Evolutionary conservation across 2,888 invertebrate genomes (phyloP), one percentile per base, ranked within the genome.

Genomic region (Heliconius cydno): DNA sequence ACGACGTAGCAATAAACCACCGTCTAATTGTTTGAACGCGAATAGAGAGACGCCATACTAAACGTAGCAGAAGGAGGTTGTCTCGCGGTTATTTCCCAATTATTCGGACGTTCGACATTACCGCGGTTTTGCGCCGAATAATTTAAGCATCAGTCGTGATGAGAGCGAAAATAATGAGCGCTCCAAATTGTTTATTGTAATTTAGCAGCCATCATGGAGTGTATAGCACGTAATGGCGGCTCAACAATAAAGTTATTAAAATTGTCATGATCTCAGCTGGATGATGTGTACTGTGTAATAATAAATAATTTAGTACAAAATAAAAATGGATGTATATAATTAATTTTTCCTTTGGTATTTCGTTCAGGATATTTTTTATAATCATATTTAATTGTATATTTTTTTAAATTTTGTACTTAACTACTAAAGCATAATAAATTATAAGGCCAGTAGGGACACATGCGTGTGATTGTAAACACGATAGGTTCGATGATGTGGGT

Each of bases 161-260:
- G 93, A 92, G 92, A 91, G 87, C 87, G 86, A 86, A 86, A 88
- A 90, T 94, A 94, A 94, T 93, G 94, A 94, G 90, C 87, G 89
- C 88, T 86, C 90, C 85, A 91, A 94, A 93, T 92, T 93, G 94
- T 94, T 94, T 92, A 94, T 93, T 94, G 90, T 94, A 91, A 93
- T 94, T 92, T 91, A 88, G 91, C 89, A 86, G 86, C 88, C 90
- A 89, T 90, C 90, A 91, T 92, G 90, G 88, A 91, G 88, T 90
- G 88, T 85, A 88, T 82, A 88, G 88, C 90, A 92, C 94, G 93
- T 93, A 93, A 94, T 91, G 87, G 85, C 83, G 82, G 83, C 86
- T 85, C 88, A 86, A 91, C 90, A 92, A 92, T 92, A 87, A 90
- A 92, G 92, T 90, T 91, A 92, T 92, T 92, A 92, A 87, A 87